phyloP scores from a whole-genome alignment of 2,113 vertebrate species.

The Papio anubis region DNA sequence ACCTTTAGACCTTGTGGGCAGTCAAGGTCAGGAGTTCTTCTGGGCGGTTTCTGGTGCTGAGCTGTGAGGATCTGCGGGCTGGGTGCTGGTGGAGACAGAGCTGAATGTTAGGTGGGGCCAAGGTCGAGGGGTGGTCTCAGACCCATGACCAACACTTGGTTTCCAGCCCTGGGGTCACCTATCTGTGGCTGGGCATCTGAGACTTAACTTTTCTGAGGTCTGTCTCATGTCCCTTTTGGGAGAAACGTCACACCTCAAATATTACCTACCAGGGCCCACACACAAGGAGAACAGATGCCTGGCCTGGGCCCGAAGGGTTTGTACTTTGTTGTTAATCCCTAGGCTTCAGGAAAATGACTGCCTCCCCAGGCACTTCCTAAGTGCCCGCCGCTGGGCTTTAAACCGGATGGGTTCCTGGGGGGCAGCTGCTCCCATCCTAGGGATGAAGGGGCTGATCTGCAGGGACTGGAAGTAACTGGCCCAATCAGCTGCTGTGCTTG shows the following conservation, averaged over 20 bases:
- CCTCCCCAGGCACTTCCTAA: accelerated
- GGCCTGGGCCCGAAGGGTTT: accelerated
- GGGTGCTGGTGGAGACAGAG: background rate
- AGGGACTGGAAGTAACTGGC: background rate
- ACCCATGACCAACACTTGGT: background rate
- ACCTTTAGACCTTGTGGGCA: background rate
- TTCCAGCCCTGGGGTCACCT: background rate
- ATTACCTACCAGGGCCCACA: too few species aligned
- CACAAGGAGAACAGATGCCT: background rate
- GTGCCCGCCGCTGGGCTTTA: accelerated
- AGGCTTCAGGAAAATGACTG: accelerated
- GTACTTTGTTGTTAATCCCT: accelerated
- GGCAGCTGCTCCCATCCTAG: accelerated
- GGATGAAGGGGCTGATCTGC: accelerated
- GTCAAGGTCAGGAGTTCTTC: accelerated
- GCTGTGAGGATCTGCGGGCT: background rate
- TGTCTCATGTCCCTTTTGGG: background rate
- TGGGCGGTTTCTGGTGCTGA: accelerated
- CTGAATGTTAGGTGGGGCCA: background rate
- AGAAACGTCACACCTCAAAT: accelerated
- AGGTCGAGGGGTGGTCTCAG: background rate
- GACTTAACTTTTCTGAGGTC: background rate
- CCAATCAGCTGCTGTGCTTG: accelerated
- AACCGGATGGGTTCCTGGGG: accelerated
- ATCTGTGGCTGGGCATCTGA: background rate